Evolutionary conservation across 2,113 vertebrate species (phyloP), one percentile per base, ranked within the genome.

Genomic region (Trogon surrucura): DNA sequence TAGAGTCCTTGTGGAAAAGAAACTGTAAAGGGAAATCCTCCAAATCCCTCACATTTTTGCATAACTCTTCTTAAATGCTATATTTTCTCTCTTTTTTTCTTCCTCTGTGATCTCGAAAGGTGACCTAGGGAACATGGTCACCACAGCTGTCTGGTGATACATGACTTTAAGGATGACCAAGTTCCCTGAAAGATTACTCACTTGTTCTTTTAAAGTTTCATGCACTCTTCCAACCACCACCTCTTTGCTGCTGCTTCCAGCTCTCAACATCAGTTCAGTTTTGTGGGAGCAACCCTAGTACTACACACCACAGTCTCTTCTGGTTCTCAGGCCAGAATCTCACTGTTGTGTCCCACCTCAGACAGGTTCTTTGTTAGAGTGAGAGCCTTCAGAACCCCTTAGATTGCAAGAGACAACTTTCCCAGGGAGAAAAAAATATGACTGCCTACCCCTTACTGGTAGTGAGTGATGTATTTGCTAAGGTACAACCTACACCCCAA

Each of bases 401-500:
- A 66, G 11, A n/a, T 5, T 47, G 16, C 23, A 54, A 62, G 47
- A 48, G 4, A 80, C 75, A 60, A 13, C 11, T 2, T 4, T 48
- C 8, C 4, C 18, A 19, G 4, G 6, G 8, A 70, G 26, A 48
- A 36, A 36, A 25, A 81, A 83, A 50, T 13, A 19, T 30, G 11
- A 2, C 10, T 3, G 0, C 2, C 21, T 56, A 18, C 5, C 4
- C 3, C 32, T 79, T 75, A 16, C 26, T 57, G 9, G 6, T 21
- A 34, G 5, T 20, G 30, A 71, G 6, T 0, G 0, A 50, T 3
- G 10, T 50, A 8, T 32, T 50, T 78, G 6, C 4, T 30, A 57
- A 8, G 4, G 10, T 48, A 27, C 4, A 38, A 8, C 13, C 26
- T 56, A 38, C 41, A 2, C 3, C 0, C 3, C 1, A 6, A 29